Evolutionary conservation across 2,113 vertebrate genomes (phyloP).

Genomic region (Hippopotamus amphibius): DNA sequence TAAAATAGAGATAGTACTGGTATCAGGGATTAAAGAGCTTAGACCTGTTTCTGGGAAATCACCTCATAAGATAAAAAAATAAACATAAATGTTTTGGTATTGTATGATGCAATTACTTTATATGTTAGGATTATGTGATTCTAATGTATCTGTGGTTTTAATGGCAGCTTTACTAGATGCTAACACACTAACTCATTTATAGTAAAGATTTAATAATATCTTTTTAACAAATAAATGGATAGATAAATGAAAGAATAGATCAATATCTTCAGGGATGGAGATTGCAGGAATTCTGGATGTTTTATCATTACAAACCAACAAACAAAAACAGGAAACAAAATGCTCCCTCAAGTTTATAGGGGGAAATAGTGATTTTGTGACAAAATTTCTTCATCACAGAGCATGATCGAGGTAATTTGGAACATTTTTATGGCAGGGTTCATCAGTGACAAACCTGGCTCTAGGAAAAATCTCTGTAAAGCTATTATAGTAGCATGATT

Average conservation of each 20-base stretch:
- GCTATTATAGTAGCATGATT: not conserved
- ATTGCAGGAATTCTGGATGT: not conserved
- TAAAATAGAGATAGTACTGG: not conserved
- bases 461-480: not conserved
- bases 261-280: not conserved
- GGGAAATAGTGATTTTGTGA: not conserved
- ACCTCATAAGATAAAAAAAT: not conserved
- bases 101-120: not conserved
- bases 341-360: rapidly evolving
- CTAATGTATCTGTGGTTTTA: no score
- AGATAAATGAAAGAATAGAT: not conserved
- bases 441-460: not conserved
- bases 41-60: not conserved
- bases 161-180: no score
- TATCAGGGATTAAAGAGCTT: not conserved
- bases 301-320: not conserved
- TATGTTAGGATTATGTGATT: not conserved
- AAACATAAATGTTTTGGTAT: no score
- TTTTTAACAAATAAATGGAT: no score
- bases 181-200: not conserved
- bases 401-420: not conserved
- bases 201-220: not conserved
- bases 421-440: not conserved
- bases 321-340: not conserved
- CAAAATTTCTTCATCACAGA: not conserved